Conservation (phyloP, 2,113 vertebrate genomes). For the Dicerorhinus sumatrensis region DNA sequence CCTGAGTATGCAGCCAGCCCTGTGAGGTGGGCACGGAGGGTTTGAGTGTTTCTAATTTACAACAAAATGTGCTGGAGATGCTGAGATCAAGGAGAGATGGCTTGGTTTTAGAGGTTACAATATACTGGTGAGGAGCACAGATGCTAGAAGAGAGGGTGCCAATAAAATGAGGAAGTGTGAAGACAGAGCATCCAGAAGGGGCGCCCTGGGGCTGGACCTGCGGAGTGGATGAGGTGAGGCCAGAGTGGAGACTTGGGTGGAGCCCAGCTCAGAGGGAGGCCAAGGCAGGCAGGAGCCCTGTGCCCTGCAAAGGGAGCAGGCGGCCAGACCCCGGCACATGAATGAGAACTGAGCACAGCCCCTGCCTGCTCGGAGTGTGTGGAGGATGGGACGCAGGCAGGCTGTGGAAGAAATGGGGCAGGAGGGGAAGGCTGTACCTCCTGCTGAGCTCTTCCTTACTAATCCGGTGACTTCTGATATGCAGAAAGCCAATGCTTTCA, state of each 20-base stretch:
- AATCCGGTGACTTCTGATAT: not conserved
- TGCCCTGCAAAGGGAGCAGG: not conserved
- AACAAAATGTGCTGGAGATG: not conserved
- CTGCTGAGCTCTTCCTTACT: too few relatives aligned
- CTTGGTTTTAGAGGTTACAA: not conserved
- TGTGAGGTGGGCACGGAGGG: accelerated
- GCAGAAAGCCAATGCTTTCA: not conserved
- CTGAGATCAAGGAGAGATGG: too few relatives aligned
- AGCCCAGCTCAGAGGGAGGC: not conserved
- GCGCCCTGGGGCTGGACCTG: accelerated
- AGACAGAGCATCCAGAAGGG: too few relatives aligned
- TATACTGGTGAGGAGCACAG: not conserved
- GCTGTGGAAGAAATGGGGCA: too few relatives aligned
- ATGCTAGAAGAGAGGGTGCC: not conserved
- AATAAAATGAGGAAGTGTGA: not conserved
- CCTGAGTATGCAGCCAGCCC: accelerated
- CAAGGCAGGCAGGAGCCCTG: not conserved
- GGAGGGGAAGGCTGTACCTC: not conserved
- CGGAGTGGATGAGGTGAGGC: not conserved
- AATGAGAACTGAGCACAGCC: not conserved
- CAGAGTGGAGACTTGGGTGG: not conserved
- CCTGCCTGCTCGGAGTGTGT: too few relatives aligned
- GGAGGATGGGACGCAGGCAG: too few relatives aligned
- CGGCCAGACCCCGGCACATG: accelerated
- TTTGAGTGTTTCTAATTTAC: not conserved